Conservation (phyloP, 2,888 invertebrate genomes). For the Pandemis cinnamomeana region DNA sequence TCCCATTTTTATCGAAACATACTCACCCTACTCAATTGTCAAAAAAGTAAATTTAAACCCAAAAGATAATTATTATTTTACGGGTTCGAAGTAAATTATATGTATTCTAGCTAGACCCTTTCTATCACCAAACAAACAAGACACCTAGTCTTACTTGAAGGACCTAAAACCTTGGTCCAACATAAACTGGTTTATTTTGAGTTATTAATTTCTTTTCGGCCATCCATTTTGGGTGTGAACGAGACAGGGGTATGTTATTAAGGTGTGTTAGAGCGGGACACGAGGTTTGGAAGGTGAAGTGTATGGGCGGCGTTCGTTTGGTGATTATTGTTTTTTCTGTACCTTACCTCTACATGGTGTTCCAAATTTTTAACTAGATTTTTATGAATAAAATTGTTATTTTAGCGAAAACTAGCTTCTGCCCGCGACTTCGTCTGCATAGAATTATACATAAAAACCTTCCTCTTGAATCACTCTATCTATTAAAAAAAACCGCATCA, state of each 20-base stretch:
- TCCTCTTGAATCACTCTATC: no score
- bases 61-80: conserved; percentile 79
- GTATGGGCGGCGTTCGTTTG: conserved; percentile 63
- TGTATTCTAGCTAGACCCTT: conserved; percentile 52
- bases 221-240: conserved; percentile 59
- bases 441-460: no score
- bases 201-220: conserved; percentile 69
- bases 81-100: conserved; percentile 73
- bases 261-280: conserved; percentile 57
- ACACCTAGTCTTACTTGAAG: conserved; percentile 37
- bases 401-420: no score
- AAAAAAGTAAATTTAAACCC: conserved; percentile 58
- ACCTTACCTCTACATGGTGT: conserved; percentile 55
- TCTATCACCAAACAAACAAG: conserved; percentile 47
- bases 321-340: conserved; percentile 64
- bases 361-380: conserved; percentile 37
- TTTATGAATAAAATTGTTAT: neutral
- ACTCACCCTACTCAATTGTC: conserved; percentile 58
- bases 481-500: no score
- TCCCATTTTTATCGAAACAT: conserved; percentile 29
- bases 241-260: conserved; percentile 62
- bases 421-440: no score
- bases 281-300: conserved; percentile 56
- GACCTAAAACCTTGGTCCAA: conserved; percentile 46
- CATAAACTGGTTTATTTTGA: conserved; percentile 54